phyloP scores from a whole-genome alignment of 1,140 invertebrate genomes.

The Planococcus citri region DNA sequence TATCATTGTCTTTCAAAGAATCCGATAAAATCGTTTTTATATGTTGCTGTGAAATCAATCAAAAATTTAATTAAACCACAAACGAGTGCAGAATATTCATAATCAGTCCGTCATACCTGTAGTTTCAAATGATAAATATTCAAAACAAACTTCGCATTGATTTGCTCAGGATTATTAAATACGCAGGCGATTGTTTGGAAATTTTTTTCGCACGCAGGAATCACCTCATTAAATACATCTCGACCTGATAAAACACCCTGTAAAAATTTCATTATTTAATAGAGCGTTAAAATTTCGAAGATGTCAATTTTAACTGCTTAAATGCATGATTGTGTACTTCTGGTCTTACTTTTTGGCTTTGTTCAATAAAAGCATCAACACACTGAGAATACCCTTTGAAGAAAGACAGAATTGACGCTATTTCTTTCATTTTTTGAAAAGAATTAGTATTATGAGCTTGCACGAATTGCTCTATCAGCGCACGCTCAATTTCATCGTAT shows the following conservation, averaged over 20 bases:
- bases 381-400: constrained; percentile 95
- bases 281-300: neutral
- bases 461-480: constrained; percentile 90
- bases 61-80: constrained; percentile 21
- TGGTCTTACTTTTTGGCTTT: constrained; percentile 76
- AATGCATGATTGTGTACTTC: no score
- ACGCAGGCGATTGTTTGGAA: constrained; percentile 81
- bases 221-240: constrained; percentile 82
- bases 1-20: constrained; percentile 66
- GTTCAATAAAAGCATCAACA: constrained; percentile 92
- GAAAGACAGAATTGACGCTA: constrained; percentile 80
- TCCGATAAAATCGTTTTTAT: constrained; percentile 65
- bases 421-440: constrained; percentile 78
- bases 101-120: no score
- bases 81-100: neutral
- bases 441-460: constrained; percentile 73
- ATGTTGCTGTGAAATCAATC: constrained; percentile 48
- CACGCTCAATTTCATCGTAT: constrained; percentile 87
- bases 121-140: constrained; percentile 92
- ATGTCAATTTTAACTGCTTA: neutral
- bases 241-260: constrained; percentile 58
- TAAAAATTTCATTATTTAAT: constrained; percentile 29
- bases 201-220: constrained; percentile 80
- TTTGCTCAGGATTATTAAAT: constrained; percentile 91
- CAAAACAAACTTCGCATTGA: constrained; percentile 95